phyloP scores from a whole-genome alignment of 92 coral and sea anemone species.

The Epizoanthus illoricatus region DNA sequence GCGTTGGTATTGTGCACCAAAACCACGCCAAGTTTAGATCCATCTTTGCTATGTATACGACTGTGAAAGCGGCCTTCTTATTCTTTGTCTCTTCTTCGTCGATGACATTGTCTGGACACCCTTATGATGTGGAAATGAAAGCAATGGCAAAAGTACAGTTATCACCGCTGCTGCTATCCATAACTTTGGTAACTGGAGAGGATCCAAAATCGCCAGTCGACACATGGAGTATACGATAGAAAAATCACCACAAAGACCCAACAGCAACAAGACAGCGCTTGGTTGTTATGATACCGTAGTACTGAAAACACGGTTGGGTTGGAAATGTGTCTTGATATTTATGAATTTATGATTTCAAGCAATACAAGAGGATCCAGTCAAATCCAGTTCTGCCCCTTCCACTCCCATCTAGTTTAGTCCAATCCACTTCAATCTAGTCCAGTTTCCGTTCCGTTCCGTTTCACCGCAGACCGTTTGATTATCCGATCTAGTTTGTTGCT shows the following conservation, averaged over 20 bases:
- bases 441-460: too few relatives aligned
- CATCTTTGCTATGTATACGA: neutral
- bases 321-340: too few relatives aligned
- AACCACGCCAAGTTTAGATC: neutral
- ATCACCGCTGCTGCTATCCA: neutral
- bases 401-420: too few relatives aligned
- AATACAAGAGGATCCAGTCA: too few relatives aligned
- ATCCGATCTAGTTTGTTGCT: too few relatives aligned
- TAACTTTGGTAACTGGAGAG: neutral
- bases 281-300: neutral
- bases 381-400: too few relatives aligned
- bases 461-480: too few relatives aligned
- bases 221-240: neutral
- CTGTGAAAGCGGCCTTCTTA: neutral
- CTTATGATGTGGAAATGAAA: conserved; percentile 4
- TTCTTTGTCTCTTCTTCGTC: neutral
- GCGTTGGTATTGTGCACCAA: neutral
- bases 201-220: neutral
- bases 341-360: too few relatives aligned
- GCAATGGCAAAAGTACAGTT: neutral
- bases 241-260: neutral
- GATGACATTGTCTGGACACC: neutral
- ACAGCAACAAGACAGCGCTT: neutral
- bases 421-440: too few relatives aligned
- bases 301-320: neutral